Conservation (phyloP, 2,888 invertebrate species). For the Cheiracanthium punctorium region DNA sequence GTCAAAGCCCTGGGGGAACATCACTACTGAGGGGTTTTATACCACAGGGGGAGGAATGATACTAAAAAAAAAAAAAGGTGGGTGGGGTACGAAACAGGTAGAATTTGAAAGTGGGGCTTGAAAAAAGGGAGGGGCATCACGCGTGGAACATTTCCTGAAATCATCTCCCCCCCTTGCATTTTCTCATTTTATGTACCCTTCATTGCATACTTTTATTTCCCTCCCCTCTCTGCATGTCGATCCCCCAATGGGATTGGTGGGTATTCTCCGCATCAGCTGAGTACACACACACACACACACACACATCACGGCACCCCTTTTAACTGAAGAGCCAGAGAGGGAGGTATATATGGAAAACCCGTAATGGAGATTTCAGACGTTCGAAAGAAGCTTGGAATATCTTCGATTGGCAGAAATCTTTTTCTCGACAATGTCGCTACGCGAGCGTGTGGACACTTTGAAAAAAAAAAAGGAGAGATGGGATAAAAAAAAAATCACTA, state of each 20-base stretch:
- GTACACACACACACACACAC: neutral
- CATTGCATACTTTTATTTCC: constrained; percentile 37
- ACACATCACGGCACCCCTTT: constrained; percentile 19
- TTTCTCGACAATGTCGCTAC: neutral
- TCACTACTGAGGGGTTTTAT: neutral
- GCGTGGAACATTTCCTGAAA: constrained; percentile 48
- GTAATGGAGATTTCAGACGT: constrained; percentile 7
- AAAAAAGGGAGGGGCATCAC: constrained; percentile 35
- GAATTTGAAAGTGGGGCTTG: constrained; percentile 5
- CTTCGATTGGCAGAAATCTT: neutral
- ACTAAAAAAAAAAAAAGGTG: no score
- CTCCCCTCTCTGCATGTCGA: neutral
- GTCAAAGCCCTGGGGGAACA: constrained; percentile 39
- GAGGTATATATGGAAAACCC: neutral
- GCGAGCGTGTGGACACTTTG: constrained; percentile 2
- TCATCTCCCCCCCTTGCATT: no score
- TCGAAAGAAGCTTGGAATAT: neutral
- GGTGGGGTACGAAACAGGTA: constrained; percentile 26
- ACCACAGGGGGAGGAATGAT: neutral
- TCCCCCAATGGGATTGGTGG: constrained; percentile 37
- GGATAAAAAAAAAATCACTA: neutral
- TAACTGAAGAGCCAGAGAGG: neutral
- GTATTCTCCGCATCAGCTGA: constrained; percentile 44
- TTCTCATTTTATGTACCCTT: constrained; percentile 28
- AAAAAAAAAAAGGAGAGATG: neutral